Conservation (phyloP, 2,113 vertebrate species). For the Malurus cyaneus region DNA sequence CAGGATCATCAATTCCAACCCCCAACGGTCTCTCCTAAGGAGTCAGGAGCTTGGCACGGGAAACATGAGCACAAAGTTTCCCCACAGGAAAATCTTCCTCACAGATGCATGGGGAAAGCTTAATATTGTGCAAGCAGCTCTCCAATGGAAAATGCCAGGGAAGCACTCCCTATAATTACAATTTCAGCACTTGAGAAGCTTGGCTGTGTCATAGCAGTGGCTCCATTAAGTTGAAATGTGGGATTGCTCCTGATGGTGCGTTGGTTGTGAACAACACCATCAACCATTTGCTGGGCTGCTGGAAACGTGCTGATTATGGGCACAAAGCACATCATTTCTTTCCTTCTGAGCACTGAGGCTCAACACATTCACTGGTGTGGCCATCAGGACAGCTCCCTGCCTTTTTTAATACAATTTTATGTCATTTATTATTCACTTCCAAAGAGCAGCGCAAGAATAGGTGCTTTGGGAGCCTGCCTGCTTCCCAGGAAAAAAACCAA, state of each 20-base stretch:
- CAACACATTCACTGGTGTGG: background rate
- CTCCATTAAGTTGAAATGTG: constrained; percentile 32
- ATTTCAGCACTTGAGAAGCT: background rate
- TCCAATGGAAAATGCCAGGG: background rate
- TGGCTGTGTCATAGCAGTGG: background rate
- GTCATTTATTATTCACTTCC: background rate
- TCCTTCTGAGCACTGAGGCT: background rate
- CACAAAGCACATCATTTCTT: background rate
- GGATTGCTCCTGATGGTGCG: constrained; percentile 14
- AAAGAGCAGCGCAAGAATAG: background rate
- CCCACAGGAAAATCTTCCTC: background rate
- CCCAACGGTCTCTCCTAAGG: background rate
- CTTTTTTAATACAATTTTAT: background rate
- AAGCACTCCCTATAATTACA: background rate
- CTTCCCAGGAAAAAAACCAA: background rate
- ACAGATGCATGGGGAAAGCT: background rate
- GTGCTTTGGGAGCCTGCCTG: background rate
- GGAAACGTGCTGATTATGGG: background rate
- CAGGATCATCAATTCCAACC: background rate
- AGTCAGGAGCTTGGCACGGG: background rate
- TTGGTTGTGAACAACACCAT: background rate
- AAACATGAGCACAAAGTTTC: background rate
- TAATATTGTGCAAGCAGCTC: background rate
- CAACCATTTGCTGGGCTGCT: constrained; percentile 22
- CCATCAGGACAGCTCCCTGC: background rate